Evolutionary conservation across 1,140 invertebrate species (phyloP).

Genomic region (Bombus ignitus): DNA sequence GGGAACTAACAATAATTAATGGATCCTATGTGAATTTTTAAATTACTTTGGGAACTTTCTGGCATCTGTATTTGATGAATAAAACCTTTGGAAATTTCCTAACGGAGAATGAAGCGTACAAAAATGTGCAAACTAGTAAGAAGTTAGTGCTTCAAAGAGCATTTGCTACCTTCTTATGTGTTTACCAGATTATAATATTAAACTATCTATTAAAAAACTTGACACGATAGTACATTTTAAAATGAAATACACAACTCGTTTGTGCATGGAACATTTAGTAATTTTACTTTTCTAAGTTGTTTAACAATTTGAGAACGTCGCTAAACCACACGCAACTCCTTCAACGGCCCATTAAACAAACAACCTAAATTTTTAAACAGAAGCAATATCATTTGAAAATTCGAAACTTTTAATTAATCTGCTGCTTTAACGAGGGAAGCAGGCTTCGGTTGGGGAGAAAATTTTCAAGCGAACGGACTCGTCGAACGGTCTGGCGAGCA

Average conservation of each 20-base stretch:
- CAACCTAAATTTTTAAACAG: not conserved
- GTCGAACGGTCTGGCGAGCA: slow-evolving; percentile 26
- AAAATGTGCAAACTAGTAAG: no score
- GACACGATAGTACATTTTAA: not conserved
- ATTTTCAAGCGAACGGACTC: slow-evolving; percentile 2
- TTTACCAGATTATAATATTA: not conserved
- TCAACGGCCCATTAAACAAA: no score
- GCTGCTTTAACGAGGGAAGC: not conserved
- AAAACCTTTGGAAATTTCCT: not conserved
- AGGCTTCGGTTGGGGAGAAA: not conserved
- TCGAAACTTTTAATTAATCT: not conserved
- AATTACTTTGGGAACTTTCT: not conserved
- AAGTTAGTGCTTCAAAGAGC: not conserved
- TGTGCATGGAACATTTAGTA: no score
- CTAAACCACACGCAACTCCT: no score
- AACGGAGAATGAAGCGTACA: no score
- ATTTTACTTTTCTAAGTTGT: no score
- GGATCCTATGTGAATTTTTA: not conserved
- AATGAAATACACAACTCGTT: no score
- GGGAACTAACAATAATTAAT: not conserved
- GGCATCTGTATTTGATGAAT: not conserved
- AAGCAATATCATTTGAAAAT: not conserved
- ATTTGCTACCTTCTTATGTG: not conserved
- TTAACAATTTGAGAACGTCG: no score
- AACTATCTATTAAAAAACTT: not conserved